phyloP scores from a whole-genome alignment of 2,113 vertebrate species.

The Ramphastos sulfuratus region DNA sequence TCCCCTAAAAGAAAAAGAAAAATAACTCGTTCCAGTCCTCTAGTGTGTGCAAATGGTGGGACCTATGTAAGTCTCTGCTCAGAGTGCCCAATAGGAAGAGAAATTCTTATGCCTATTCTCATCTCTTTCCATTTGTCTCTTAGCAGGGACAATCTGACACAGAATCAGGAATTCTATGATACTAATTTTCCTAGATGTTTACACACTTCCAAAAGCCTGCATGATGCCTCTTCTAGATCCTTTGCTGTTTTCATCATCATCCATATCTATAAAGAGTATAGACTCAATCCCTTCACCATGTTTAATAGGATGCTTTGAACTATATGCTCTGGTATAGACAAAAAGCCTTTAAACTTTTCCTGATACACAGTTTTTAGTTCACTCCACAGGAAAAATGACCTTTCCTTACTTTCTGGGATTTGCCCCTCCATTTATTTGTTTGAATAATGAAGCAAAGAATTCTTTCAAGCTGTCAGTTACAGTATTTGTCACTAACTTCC shows the following conservation, averaged over 20 bases:
- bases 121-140: neutral
- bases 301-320: neutral
- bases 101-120: neutral
- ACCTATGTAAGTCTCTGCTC: neutral
- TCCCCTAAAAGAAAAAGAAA: neutral
- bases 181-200: neutral
- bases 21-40: neutral
- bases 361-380: neutral
- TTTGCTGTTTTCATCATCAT: neutral
- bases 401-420: neutral
- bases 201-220: neutral
- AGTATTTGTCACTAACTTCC: neutral
- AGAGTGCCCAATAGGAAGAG: neutral
- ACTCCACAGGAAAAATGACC: neutral
- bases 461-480: neutral
- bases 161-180: neutral
- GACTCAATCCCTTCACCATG: neutral
- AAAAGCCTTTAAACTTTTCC: neutral
- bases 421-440: neutral
- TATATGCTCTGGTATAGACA: neutral
- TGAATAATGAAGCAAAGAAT: slow-evolving; percentile 8
- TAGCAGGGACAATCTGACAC: neutral
- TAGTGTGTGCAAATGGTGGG: neutral
- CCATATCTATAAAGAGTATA: neutral
- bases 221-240: neutral